Evolutionary conservation across 92 coral and sea anemone genomes (phyloP).

Genomic region (Palythoa grandiflora): DNA sequence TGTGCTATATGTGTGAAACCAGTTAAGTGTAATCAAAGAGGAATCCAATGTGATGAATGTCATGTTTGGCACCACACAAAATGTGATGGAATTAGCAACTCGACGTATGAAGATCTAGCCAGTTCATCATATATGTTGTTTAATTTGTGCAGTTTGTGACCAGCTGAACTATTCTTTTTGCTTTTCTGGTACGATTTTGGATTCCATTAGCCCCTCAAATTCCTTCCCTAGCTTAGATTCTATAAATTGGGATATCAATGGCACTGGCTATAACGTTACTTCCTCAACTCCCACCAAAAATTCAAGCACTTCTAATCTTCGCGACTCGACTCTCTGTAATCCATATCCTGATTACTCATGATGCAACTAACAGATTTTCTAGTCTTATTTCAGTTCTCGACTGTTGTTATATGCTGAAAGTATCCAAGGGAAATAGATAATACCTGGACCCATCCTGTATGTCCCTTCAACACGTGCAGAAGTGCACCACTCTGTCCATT

Average conservation of each 20-base stretch:
- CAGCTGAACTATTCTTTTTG: conserved; percentile 41
- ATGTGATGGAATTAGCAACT: conserved; percentile 31
- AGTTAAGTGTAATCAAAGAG: conserved; percentile 43
- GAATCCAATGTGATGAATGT: conserved; percentile 44
- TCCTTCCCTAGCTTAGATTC: conserved; percentile 45
- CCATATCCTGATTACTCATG: too few relatives aligned
- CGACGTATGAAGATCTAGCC: conserved; percentile 44
- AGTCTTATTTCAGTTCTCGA: too few relatives aligned
- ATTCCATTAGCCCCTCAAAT: conserved; percentile 38
- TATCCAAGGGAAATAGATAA: neutral
- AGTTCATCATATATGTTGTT: conserved; percentile 44
- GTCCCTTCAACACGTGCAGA: conserved; percentile 83
- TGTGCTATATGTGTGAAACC: conserved; percentile 49
- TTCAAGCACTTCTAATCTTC: conserved; percentile 26
- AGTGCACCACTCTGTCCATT: conserved; percentile 65
- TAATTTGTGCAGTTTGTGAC: conserved; percentile 43
- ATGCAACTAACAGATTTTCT: too few relatives aligned
- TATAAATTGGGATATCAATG: conserved; percentile 17
- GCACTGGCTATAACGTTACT: conserved; percentile 31
- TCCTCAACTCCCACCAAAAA: conserved; percentile 43
- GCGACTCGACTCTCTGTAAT: too few relatives aligned
- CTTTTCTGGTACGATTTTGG: conserved; percentile 32
- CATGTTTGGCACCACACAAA: conserved; percentile 50
- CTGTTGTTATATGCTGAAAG: too few relatives aligned
- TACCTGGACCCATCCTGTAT: conserved; percentile 99